Percentiles rank a stretch among this genome's conserved stretches.
Conservation (phyloP, 1,140 invertebrate species). For the Drosophila grimshawi region DNA sequence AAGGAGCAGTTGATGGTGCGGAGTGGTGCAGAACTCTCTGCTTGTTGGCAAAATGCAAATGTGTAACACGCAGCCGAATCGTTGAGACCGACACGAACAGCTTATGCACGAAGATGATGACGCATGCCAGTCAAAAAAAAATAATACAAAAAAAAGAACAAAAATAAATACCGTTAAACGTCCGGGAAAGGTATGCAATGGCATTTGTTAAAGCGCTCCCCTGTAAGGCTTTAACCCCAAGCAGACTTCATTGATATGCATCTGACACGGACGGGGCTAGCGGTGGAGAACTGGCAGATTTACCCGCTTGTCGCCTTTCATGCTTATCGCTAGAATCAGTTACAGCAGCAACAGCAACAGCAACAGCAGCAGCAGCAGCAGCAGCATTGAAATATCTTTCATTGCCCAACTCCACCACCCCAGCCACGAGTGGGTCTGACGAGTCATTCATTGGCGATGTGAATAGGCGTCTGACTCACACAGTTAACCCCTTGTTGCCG, state of each 20-base stretch:
- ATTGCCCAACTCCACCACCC: neutral
- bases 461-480: slow-evolving; percentile 57
- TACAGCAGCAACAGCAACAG: slow-evolving; percentile 44
- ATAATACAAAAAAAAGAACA: slow-evolving; percentile 28
- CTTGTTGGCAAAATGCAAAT: slow-evolving; percentile 66
- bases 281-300: slow-evolving; percentile 20
- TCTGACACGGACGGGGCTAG: neutral
- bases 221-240: slow-evolving; percentile 1
- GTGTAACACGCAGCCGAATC: slow-evolving; percentile 59
- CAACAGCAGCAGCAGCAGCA: slow-evolving; percentile 26
- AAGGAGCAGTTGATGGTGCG: neutral
- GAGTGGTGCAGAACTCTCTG: neutral
- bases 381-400: slow-evolving; percentile 65
- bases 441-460: slow-evolving; percentile 50
- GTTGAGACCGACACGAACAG: slow-evolving; percentile 42
- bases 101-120: slow-evolving; percentile 51
- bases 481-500: slow-evolving; percentile 72
- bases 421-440: neutral
- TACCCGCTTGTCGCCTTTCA: slow-evolving; percentile 53
- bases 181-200: slow-evolving; percentile 35
- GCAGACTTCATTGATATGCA: slow-evolving; percentile 68
- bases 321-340: slow-evolving; percentile 72
- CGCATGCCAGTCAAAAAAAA: slow-evolving; percentile 66
- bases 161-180: slow-evolving; percentile 64
- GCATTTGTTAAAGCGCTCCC: slow-evolving; percentile 27